phyloP scores from a whole-genome alignment of 2,888 invertebrate genomes.

The Tenthredo livida region DNA sequence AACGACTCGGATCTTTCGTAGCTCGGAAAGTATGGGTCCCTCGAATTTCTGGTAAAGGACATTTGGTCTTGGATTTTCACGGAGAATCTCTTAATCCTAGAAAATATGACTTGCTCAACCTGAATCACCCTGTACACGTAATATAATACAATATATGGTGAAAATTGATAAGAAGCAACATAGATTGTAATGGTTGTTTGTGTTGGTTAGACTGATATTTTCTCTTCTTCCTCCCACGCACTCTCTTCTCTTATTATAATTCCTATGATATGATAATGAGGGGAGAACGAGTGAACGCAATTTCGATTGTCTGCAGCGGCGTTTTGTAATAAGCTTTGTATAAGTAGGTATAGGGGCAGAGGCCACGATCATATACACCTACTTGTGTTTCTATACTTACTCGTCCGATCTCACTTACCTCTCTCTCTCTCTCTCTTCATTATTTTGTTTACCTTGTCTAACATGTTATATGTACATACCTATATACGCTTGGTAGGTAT shows the following conservation, averaged over 20 bases:
- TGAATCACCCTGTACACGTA: neutral
- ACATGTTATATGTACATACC: neutral
- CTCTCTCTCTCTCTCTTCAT: neutral
- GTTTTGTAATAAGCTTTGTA: neutral
- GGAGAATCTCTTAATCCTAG: too few relatives aligned
- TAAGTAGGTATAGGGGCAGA: neutral
- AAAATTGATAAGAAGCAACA: neutral
- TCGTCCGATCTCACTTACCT: neutral
- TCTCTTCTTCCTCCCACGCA: neutral
- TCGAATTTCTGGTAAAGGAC: neutral
- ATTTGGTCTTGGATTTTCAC: too few relatives aligned
- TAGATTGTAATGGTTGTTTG: neutral
- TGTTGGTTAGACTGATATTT: neutral
- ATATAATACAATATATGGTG: neutral
- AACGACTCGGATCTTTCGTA: too few relatives aligned
- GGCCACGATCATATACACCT: neutral
- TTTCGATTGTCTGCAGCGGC: neutral
- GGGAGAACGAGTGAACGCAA: neutral
- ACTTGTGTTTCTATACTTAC: neutral
- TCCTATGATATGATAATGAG: neutral
- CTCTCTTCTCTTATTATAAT: neutral
- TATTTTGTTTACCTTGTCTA: conserved; percentile 13
- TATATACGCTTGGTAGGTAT: neutral
- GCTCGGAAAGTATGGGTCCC: neutral
- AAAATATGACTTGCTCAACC: too few relatives aligned